phyloP scores from a whole-genome alignment of 1,140 invertebrate species.

The Carposina sasakii region DNA sequence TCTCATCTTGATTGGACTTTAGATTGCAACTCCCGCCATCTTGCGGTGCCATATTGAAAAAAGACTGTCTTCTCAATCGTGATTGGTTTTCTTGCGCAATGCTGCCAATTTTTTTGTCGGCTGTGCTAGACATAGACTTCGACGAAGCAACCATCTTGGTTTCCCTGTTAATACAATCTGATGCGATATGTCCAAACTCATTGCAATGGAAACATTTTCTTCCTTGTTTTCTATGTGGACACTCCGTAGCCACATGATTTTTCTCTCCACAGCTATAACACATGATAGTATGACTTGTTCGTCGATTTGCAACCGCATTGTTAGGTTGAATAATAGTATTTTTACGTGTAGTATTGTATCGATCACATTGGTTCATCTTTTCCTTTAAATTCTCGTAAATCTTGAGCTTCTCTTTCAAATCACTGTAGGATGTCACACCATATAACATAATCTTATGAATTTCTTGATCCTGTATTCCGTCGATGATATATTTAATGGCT shows the following conservation, averaged over 20 bases:
- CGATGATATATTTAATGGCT: slow-evolving; percentile 25
- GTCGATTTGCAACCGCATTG: too few species aligned
- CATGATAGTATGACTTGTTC: neutral
- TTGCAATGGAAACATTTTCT: slow-evolving; percentile 34
- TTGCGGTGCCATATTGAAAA: too few species aligned
- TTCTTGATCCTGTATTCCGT: slow-evolving; percentile 22
- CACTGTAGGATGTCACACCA: slow-evolving; percentile 10
- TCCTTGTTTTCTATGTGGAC: slow-evolving; percentile 26
- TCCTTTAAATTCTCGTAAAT: slow-evolving; percentile 11
- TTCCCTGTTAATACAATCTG: too few species aligned
- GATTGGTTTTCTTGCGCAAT: too few species aligned
- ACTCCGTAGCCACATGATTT: slow-evolving; percentile 23
- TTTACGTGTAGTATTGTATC: neutral
- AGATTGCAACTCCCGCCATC: too few species aligned
- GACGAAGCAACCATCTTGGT: too few species aligned
- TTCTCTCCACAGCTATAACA: slow-evolving; percentile 35
- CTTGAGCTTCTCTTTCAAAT: slow-evolving; percentile 17
- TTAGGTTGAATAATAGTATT: neutral
- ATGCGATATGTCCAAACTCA: slow-evolving; percentile 16
- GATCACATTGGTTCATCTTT: slow-evolving; percentile 2
- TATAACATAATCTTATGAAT: slow-evolving; percentile 20
- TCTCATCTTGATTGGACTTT: too few species aligned
- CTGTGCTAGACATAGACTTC: too few species aligned
- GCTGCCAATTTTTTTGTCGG: too few species aligned
- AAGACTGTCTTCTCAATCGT: too few species aligned